phyloP scores from a whole-genome alignment of 2,888 invertebrate species.

The Pachydiplax longipennis region DNA sequence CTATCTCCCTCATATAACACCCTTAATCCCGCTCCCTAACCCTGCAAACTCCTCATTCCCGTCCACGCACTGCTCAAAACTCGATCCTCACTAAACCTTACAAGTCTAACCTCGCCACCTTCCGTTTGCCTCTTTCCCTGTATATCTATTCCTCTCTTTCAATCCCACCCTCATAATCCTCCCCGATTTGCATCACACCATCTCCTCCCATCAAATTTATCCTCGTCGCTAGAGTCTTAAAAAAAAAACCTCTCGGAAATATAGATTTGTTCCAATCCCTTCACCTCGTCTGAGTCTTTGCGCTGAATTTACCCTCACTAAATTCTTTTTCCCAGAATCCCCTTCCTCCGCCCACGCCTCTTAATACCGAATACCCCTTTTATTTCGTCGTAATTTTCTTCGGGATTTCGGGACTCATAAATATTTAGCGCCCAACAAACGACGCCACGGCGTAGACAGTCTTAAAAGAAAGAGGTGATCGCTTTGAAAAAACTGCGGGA shows the following conservation, averaged over 20 bases:
- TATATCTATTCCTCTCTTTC: not conserved
- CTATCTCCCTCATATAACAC: not conserved
- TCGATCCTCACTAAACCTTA: not conserved
- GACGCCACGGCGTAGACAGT: not conserved
- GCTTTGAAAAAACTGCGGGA: not conserved
- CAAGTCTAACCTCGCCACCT: not conserved
- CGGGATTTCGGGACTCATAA: not conserved
- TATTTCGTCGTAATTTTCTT: not conserved
- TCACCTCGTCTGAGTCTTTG: not conserved
- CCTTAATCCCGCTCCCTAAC: slow-evolving; percentile 14
- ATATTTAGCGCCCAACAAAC: not conserved
- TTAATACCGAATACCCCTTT: not conserved
- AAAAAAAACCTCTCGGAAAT: not conserved
- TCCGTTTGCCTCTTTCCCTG: not conserved
- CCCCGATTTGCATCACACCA: not conserved
- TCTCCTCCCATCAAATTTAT: slow-evolving; percentile 21
- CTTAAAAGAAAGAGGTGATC: not conserved
- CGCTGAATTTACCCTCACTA: not conserved
- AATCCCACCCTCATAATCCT: not conserved
- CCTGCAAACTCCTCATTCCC: not conserved
- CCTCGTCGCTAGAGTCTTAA: slow-evolving; percentile 4
- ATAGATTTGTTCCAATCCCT: not conserved
- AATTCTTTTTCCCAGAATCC: not conserved
- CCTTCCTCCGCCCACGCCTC: not conserved
- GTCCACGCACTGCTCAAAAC: not conserved